Base-by-base conservation (phyloP, 2,113 vertebrate genomes). In the Ornithorhynchus anatinus region DNA sequence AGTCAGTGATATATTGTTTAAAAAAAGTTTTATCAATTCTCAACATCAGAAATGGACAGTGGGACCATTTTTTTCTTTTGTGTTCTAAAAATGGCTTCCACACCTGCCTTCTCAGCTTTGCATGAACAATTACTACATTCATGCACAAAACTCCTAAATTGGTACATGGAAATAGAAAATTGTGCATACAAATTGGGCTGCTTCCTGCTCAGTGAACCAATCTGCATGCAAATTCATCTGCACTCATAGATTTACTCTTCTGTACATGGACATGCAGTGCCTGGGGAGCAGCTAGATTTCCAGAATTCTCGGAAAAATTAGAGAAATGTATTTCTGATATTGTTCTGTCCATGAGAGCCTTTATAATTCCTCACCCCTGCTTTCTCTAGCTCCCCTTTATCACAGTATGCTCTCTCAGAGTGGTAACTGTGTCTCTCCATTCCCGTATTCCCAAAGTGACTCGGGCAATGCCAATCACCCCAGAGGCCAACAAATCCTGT, bases 221-320 rank as follows among this genome's bases (percentile, higher is more conserved):
- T 82, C 66, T 80, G 66, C 76, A 84, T 77, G 72, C 56, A 69
- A 72, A 80, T 75, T 67, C 70, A 77, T 69, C 63, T 39, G 23
- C 22, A 22, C 6, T 19, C 70, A 50, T 23, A 0, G 20, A 40
- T 67, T 77, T 78, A 50, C 58, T 84, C n/a, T 83, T 73, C 45
- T 67, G 22, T 70, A 23, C 35, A 1, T 13, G 20, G 59, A 51
- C 72, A 6, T 4, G 35, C 36, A 3, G 52, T 36, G 47, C 50
- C 72, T 39, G 35, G 37, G 36, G 64, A 36, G 27, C 25, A 50
- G 40, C 64, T 51, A 33, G 53, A 36, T 50, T 66, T 31, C 42
- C 17, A 8, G 31, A 27, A 17, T 17, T 50, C 19, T 17, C 25
- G 2, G 7, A 50, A 27, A 31, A 50, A 13, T n/a, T 54, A 31